A percentile compares a stretch with the other conserved stretches of the same genome.
These are phyloP conservation scores for Crotalus tigris DNA, from an alignment of 2,113 vertebrate genomes.

Conservation along the genomic window DNA sequence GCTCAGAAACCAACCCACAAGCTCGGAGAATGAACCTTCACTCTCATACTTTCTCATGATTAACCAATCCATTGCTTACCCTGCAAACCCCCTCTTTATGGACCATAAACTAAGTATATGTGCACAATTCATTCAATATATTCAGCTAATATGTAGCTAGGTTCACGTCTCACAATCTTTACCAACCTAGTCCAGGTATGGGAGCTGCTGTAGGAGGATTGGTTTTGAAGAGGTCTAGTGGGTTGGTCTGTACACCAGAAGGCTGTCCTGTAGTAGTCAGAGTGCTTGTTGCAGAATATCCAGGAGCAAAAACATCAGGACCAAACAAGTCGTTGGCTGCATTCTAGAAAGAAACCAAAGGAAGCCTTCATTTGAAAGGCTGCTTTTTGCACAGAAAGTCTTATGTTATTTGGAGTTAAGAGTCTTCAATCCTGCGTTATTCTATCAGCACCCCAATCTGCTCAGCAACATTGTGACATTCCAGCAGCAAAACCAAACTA, in stretches of 20 bases:
- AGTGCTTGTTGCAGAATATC: slow-evolving; percentile 38
- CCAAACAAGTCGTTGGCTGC: slow-evolving; percentile 76
- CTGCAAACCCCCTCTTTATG: neutral
- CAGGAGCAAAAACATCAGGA: slow-evolving; percentile 73
- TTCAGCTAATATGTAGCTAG: neutral
- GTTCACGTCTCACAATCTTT: neutral
- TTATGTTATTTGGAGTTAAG: neutral
- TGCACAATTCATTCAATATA: neutral
- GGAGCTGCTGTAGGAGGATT: slow-evolving; percentile 23
- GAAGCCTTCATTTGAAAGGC: neutral
- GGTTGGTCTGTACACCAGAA: slow-evolving; percentile 43
- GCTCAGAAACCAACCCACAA: too few relatives aligned
- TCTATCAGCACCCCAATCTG: neutral
- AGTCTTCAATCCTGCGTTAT: neutral
- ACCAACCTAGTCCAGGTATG: slow-evolving; percentile 67
- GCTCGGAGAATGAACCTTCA: too few relatives aligned
- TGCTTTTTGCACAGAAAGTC: neutral
- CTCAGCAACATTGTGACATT: neutral
- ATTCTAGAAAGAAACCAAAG: slow-evolving; percentile 60
- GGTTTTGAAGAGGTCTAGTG: slow-evolving; percentile 75
- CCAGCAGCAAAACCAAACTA: neutral
- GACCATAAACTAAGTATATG: neutral
- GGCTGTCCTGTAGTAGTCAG: slow-evolving; percentile 47
- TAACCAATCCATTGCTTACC: neutral
- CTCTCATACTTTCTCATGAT: neutral